Conservation (phyloP, 2,797 vertebrate genomes). For the Mallotus villosus region DNA sequence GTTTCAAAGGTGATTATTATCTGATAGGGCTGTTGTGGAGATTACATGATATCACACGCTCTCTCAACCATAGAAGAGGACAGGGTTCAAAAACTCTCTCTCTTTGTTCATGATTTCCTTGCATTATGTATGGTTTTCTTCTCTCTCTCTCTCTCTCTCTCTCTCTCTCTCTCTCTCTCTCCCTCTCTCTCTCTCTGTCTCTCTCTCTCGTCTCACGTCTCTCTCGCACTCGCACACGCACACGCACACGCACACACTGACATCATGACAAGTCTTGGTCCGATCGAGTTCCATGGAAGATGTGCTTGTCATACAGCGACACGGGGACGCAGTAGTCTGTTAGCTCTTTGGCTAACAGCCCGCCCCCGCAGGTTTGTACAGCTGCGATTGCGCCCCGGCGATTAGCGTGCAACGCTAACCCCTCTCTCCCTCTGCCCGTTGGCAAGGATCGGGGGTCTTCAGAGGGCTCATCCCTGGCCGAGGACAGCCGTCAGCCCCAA, state of each 20-base stretch:
- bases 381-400: not conserved
- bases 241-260: no score
- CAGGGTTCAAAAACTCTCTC: not conserved
- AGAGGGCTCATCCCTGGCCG: not conserved
- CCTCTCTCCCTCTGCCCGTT: not conserved
- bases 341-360: not conserved
- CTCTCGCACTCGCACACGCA: no score
- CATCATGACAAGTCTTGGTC: no score
- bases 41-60: not conserved
- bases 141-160: not conserved
- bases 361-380: not conserved
- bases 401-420: not conserved
- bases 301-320: no score
- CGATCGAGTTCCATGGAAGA: no score
- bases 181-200: not conserved
- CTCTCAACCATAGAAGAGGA: not conserved
- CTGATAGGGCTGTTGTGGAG: no score
- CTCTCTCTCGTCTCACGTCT: not conserved
- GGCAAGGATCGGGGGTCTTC: not conserved
- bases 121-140: not conserved
- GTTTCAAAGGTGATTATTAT: no score
- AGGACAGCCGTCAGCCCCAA: not conserved
- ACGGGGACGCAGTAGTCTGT: not conserved
- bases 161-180: not conserved
- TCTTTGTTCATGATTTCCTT: not conserved